Conservation (phyloP, 2,113 vertebrate species). For the Ibidorhyncha struthersii region DNA sequence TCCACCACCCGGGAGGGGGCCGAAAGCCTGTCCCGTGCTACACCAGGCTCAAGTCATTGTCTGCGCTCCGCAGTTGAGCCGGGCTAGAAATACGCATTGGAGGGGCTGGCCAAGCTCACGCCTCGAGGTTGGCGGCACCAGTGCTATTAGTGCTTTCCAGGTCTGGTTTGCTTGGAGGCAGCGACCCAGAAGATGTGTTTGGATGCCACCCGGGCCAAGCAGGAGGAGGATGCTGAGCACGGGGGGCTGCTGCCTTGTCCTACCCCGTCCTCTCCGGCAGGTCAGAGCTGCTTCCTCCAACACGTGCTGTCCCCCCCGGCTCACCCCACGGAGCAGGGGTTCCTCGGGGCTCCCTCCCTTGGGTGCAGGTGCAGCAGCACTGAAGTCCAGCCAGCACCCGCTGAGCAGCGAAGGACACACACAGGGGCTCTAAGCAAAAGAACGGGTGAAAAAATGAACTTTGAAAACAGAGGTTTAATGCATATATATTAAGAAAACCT, state of each 20-base stretch:
- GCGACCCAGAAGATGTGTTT: neutral
- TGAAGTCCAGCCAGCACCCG: neutral
- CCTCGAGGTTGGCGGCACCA: neutral
- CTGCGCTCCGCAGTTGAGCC: fast-evolving
- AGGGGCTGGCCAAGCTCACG: neutral
- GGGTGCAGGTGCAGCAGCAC: no score
- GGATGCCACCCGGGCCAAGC: neutral
- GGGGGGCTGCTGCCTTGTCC: neutral
- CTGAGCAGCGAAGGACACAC: neutral
- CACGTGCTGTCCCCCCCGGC: fast-evolving
- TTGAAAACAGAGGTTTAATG: neutral
- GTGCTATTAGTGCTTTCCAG: neutral
- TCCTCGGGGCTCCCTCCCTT: neutral
- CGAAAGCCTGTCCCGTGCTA: fast-evolving
- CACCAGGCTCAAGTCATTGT: neutral
- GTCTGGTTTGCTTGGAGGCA: neutral
- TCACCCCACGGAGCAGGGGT: no score
- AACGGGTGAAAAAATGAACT: neutral
- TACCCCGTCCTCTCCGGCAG: neutral
- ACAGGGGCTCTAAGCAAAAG: no score
- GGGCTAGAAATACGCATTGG: neutral
- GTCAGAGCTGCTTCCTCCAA: neutral
- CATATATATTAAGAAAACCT: neutral
- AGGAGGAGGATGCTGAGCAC: neutral
- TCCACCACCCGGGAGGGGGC: neutral